Evolutionary conservation across 2,888 invertebrate species (phyloP).

Genomic region (Lamproptera curius): DNA sequence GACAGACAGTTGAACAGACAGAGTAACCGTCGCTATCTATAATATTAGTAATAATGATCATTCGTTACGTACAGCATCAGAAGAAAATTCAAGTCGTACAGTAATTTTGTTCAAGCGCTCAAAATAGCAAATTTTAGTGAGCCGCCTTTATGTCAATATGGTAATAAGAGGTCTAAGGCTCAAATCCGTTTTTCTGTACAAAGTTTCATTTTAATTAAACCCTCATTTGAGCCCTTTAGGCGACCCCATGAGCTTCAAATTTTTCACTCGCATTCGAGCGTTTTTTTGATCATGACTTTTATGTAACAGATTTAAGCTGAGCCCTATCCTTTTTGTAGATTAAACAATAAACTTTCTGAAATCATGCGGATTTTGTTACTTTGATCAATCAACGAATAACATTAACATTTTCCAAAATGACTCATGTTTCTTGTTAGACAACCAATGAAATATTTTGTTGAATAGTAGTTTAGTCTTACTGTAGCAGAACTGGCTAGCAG

Average conservation of each 20-base stretch:
- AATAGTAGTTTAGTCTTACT: too few species aligned
- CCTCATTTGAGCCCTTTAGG: constrained; percentile 13
- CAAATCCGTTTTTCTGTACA: constrained; percentile 13
- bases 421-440: too few species aligned
- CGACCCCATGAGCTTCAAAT: constrained; percentile 7
- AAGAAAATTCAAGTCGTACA: neutral
- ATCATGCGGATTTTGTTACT: neutral
- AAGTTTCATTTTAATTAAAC: constrained; percentile 18
- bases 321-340: neutral
- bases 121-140: constrained; percentile 49
- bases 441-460: too few species aligned
- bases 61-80: too few species aligned
- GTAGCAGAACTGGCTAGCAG: too few species aligned
- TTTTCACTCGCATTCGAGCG: constrained; percentile 8
- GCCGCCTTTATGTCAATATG: constrained; percentile 26
- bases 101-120: constrained; percentile 29
- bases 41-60: too few species aligned
- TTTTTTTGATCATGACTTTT: constrained; percentile 12
- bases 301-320: neutral
- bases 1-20: too few species aligned
- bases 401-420: too few species aligned
- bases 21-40: too few species aligned
- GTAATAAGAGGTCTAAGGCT: constrained; percentile 16
- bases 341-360: too few species aligned
- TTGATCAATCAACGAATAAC: too few species aligned